Evolutionary conservation across 2,113 vertebrate species (phyloP).

Genomic region (Anguilla rostrata): DNA sequence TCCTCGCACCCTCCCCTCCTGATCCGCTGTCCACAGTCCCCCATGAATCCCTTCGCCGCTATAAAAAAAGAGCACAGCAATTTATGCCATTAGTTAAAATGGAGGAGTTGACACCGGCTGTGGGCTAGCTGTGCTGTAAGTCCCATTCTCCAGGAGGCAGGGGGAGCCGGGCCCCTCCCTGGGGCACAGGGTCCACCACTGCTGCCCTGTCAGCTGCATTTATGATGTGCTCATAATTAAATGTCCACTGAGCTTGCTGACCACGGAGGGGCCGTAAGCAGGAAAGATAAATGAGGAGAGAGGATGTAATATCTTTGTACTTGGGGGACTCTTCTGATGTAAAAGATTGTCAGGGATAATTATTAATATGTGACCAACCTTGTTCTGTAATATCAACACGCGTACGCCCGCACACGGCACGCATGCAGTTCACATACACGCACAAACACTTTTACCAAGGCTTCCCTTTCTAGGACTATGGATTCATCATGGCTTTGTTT

Average conservation of each 20-base stretch:
- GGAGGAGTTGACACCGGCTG: conserved; percentile 33
- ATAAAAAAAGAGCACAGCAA: not conserved
- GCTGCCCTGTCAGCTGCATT: conserved; percentile 79
- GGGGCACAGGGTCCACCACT: conserved; percentile 64
- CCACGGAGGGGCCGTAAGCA: conserved; percentile 75
- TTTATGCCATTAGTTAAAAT: conserved; percentile 25
- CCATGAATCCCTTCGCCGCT: conserved; percentile 15
- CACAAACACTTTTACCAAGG: not conserved
- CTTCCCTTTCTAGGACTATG: not conserved
- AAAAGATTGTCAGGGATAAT: conserved; percentile 87
- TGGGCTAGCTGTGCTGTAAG: conserved; percentile 34
- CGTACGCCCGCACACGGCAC: conserved; percentile 23
- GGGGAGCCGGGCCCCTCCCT: conserved; percentile 65
- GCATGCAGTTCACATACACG: conserved; percentile 36
- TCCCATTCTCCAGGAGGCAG: conserved; percentile 60
- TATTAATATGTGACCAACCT: conserved; percentile 83
- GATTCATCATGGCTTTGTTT: not conserved
- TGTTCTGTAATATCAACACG: conserved; percentile 51
- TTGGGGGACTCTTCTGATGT: conserved; percentile 82
- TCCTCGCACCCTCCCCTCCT: not conserved
- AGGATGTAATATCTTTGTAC: conserved; percentile 86
- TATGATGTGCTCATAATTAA: conserved; percentile 83
- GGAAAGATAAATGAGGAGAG: conserved; percentile 84
- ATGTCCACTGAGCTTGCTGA: conserved; percentile 65
- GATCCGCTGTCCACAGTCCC: not conserved